Base-by-base conservation (phyloP, 2,888 invertebrate species). In the Himalopsyche kuldschensis region DNA sequence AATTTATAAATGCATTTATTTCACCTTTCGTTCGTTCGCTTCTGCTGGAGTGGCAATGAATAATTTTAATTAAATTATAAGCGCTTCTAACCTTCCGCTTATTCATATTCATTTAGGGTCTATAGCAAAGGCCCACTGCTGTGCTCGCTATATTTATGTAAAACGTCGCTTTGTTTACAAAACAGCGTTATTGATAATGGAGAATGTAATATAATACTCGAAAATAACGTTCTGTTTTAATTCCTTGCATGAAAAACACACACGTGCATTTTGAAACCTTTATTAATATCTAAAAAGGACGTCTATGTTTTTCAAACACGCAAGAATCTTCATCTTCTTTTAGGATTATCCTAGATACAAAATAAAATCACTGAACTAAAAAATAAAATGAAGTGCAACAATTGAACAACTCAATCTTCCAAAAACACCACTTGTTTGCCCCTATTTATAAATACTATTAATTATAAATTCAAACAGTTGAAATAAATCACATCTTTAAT, bases 21-120 rank as follows among this genome's bases (percentile, higher is more conserved):
- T 63, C 82, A 78, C 55, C 78, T 79, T 41, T 75, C 79, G 55
- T 82, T 24, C 20, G 55, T 55, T 79, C 55, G 82, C 79, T 82
- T 76, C 48, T 32, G 82, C 82, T n/a, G 30, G 63, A 82, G 82
- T 20, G 82, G 82, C 76, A 82, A 82, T 82, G 82, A 82, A 82
- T 82, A 82, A 82, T 82, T 82, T 82, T 79, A 82, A 82, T 82
- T 79, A 76, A 82, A 82, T 82, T 82, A 79, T 76, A 79, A 76
- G 47, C 48, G 79, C 17, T 48, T 79, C 79, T 30, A 69, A 35
- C 79, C 79, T 78, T 76, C 30, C n/a, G 69, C 82, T 82, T 75
- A 82, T 82, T 82, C 79, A 82, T 79, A 82, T 82, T 82, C 82
- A 82, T 79, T 82, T 69, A 27, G 46, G 78, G 78, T 31, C 55